A percentile compares a stretch with the other conserved stretches of the same genome.
phyloP scores from a whole-genome alignment of 2,113 vertebrate species.

The Mola mola region DNA sequence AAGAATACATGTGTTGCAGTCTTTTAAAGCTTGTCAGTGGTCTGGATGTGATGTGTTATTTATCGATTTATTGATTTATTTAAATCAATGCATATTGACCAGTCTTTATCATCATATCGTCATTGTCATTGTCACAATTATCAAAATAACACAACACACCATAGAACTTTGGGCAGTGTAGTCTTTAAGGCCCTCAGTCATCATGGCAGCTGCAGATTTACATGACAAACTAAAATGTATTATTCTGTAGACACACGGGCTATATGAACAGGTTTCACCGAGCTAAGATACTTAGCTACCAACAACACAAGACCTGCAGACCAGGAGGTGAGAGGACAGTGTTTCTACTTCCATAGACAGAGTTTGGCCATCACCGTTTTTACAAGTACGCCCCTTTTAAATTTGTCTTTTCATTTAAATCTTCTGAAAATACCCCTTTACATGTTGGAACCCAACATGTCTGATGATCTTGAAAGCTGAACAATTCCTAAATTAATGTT shows the following conservation, averaged over 20 bases:
- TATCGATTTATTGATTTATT: constrained; percentile 49
- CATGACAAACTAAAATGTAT: constrained; percentile 73
- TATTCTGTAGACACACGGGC: constrained; percentile 62
- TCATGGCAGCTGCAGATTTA: constrained; percentile 61
- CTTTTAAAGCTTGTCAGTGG: not conserved
- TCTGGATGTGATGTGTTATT: constrained; percentile 59
- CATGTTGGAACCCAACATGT: not conserved
- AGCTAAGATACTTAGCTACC: constrained; percentile 74
- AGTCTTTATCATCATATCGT: constrained; percentile 30
- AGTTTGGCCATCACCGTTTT: constrained; percentile 45
- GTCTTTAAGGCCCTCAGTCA: constrained; percentile 44
- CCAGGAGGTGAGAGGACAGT: constrained; percentile 30
- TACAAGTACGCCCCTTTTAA: not conserved
- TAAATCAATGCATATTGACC: constrained; percentile 67
- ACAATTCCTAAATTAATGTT: not conserved
- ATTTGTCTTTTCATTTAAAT: not conserved
- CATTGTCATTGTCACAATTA: constrained; percentile 47
- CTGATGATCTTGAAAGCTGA: not conserved
- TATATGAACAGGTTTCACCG: constrained; percentile 64
- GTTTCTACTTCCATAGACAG: constrained; percentile 51
- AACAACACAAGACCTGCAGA: constrained; percentile 61
- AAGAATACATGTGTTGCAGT: not conserved
- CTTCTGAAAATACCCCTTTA: too few species aligned
- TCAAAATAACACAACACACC: constrained; percentile 56
- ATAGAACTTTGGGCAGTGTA: constrained; percentile 25